Percentiles rank a stretch among this genome's conserved stretches.
Conservation (phyloP, 2,113 vertebrate genomes). For the Pachypanchax playfairii region DNA sequence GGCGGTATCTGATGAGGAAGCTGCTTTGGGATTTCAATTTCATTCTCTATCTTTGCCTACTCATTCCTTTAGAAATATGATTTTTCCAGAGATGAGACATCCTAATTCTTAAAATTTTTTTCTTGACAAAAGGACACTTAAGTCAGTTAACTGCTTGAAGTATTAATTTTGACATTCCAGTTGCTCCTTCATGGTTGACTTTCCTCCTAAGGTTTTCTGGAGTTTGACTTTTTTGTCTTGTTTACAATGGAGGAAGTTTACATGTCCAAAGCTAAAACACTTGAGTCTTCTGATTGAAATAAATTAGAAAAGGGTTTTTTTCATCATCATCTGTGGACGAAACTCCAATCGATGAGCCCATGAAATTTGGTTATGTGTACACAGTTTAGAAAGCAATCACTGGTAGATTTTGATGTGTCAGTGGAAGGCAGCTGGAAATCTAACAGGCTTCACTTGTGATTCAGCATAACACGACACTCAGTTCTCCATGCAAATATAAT, state of each 20-base stretch:
- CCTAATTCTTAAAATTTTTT: too few relatives aligned
- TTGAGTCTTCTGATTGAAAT: neutral
- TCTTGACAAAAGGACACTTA: too few relatives aligned
- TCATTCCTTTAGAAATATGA: too few relatives aligned
- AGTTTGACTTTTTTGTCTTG: neutral
- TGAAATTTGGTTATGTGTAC: slow-evolving; percentile 15
- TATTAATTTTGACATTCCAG: too few relatives aligned
- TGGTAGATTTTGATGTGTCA: slow-evolving; percentile 13
- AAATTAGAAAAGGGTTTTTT: neutral
- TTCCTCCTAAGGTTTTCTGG: too few relatives aligned
- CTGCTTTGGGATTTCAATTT: too few relatives aligned
- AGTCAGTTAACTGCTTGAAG: too few relatives aligned
- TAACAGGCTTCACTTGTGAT: neutral
- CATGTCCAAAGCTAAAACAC: slow-evolving; percentile 12
- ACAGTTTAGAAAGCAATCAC: slow-evolving; percentile 28
- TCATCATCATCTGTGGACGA: slow-evolving; percentile 3
- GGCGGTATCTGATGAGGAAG: too few relatives aligned
- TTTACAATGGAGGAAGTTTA: slow-evolving; percentile 10
- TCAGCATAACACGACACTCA: neutral
- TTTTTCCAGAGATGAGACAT: too few relatives aligned
- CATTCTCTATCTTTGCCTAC: too few relatives aligned
- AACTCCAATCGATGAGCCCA: slow-evolving; percentile 13
- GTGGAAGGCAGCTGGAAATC: neutral
- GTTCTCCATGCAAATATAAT: slow-evolving; percentile 29
- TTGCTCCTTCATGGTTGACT: too few relatives aligned